Evolutionary conservation across 2,888 invertebrate genomes (phyloP), one percentile per base, ranked within the genome.

Genomic region (Coremacera marginata): DNA sequence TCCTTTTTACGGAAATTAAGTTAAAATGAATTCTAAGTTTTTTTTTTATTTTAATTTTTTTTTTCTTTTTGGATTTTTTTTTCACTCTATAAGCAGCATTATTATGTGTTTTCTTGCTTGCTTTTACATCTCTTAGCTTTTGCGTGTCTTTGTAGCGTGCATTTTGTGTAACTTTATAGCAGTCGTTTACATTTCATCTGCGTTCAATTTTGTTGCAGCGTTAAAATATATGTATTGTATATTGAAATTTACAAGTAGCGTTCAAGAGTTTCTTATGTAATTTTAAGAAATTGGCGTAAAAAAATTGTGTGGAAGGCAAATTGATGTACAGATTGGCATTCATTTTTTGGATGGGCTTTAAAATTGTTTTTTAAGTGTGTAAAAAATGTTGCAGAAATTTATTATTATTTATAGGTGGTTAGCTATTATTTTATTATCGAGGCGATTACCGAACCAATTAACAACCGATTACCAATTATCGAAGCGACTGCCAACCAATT

Each of bases 1-100:
- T 51, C 31, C 44, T 22, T 60, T 71, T 25, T 62, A 44, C 27
- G 60, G 49, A 72, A 62, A 62, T 72, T 49, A 44, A 62, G 72
- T 62, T 49, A 16, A 72, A 72, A 72, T 67, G 37, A 62, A 31
- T 72, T 72, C 57, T 44, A 37, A 5, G 37, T 49, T 11, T 22
- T 16, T n/a, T 63, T 34, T 5, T 1, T 63, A 16, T 37, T 44
- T 49, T 67, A 52, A 9, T 5, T 31, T 31, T 31, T 31, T 31
- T 49, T 67, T 70, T 25, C 31, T 31, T 31, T 31, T 31, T 31
- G 5, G 5, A 31, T 31, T 70, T 14, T 31, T 49, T 51, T 27
- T 14, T 31, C 55, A 31, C 31, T 7, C 31, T 52, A 55, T 52
- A 31, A 55, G 27, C 31, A 27, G 68, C 22, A 49, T 44, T n/a